A percentile compares a stretch with the other conserved stretches of the same genome.
These are phyloP conservation scores for Melangyna quadrimaculata DNA, from an alignment of 2,888 invertebrate species.

Conservation along the genomic window DNA sequence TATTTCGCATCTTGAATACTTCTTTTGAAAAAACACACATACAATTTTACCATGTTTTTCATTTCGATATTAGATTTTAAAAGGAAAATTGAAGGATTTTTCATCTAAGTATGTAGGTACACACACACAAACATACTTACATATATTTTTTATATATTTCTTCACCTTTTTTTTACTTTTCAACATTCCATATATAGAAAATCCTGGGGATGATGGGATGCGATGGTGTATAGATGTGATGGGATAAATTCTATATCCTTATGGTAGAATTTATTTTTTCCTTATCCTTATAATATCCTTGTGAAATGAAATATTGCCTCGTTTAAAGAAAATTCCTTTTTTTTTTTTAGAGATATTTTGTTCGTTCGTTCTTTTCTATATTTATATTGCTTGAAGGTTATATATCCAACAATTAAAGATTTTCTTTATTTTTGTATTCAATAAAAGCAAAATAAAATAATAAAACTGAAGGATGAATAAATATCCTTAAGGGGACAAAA, in stretches of 20 bases:
- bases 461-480: slow-evolving; percentile 20
- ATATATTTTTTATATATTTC: slow-evolving; percentile 16
- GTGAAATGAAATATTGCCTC: slow-evolving; percentile 67
- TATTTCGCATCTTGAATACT: slow-evolving; percentile 33
- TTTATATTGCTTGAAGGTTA: slow-evolving; percentile 46
- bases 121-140: background rate
- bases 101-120: background rate
- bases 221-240: background rate
- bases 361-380: background rate
- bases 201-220: background rate
- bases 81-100: slow-evolving; percentile 52
- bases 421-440: background rate
- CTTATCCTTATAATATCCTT: slow-evolving; percentile 53
- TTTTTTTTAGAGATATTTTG: background rate
- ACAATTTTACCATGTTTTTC: slow-evolving; percentile 44
- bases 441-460: background rate
- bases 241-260: slow-evolving; percentile 64
- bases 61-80: slow-evolving; percentile 65
- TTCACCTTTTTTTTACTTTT: background rate
- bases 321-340: slow-evolving; percentile 43
- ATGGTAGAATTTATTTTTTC: slow-evolving; percentile 55
- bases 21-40: background rate
- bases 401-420: slow-evolving; percentile 65
- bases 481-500: slow-evolving; percentile 53
- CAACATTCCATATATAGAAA: slow-evolving; percentile 27